Base-by-base conservation (phyloP, 2,888 invertebrate species). In the Hololepta plana region DNA sequence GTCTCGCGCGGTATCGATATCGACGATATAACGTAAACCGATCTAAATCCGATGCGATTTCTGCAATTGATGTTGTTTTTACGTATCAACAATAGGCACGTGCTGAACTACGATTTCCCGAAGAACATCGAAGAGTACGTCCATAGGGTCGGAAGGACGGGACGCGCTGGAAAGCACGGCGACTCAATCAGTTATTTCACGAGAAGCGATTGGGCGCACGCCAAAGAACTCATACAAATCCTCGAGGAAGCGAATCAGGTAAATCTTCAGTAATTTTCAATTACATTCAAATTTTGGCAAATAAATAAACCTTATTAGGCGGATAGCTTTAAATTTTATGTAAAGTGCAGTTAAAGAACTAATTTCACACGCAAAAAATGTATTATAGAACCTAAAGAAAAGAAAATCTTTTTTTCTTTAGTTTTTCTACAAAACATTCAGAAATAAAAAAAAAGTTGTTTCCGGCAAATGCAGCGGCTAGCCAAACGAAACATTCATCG, bases 61-160 rank as follows among this genome's bases (percentile, higher is more conserved):
- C n/a, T 17, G 6, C n/a, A 7, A 8, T 28, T 20, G 8, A 9
- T 7, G 9, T 26, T 24, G 12, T 16, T 6, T n/a, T 4, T 9
- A n/a, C n/a, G 15, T 31, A 26, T 24, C 26, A 30, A 35, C 49
- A 57, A 20, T 45, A 72, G 72, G 6, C 67, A 88, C 52, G 88
- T 95, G 2, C 58, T 91, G 13, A 95, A 95, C 52, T 82, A 72
- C 41, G 93, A 95, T 53, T 91, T 93, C 44, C 93, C 93, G 0
- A 65, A 76, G 9, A 85, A 90, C 42, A 85, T 93, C 41, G 93
- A 93, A 49, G 93, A 95, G 44, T 95, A 93, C 55, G 88, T 88
- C 1, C 93, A 95, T 48, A 66, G 93, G 32, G 85, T 95, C n/a
- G 93, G 93, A 0, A 67, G 95, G 32, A 95, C 93, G 0, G 95